Percentiles rank a stretch among this genome's conserved stretches.
Evolutionary conservation across 23 tunicate species (phyloP).

Genomic region (Styela plicata): DNA sequence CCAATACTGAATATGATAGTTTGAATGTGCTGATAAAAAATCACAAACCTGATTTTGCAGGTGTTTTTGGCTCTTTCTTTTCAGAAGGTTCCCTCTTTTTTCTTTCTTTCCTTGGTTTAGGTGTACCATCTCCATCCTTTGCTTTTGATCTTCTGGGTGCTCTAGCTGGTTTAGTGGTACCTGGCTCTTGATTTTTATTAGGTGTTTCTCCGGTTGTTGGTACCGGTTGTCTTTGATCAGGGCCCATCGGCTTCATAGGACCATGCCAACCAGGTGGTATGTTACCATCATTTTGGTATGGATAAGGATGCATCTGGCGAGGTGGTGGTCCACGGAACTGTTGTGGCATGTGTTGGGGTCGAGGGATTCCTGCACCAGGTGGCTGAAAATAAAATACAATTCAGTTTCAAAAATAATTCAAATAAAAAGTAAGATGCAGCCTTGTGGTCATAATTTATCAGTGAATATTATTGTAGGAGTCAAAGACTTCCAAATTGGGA

Average conservation of each 20-base stretch:
- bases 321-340: not conserved
- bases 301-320: not conserved
- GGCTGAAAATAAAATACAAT: no score
- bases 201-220: not conserved
- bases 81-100: constrained; percentile 7
- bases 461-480: no score
- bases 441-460: no score
- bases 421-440: no score
- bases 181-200: not conserved
- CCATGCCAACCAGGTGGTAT: not conserved
- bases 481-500: no score
- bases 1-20: no score
- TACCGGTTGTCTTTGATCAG: not conserved
- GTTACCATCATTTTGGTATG: not conserved
- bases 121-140: constrained; percentile 2
- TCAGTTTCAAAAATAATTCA: no score
- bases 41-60: not conserved
- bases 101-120: constrained; percentile 28
- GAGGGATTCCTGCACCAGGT: not conserved
- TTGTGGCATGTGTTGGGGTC: constrained; percentile 7
- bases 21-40: no score
- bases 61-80: not conserved
- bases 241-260: not conserved
- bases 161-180: not conserved
- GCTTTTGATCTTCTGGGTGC: constrained; percentile 16